Base-by-base conservation (phyloP, 1,140 invertebrate species). In the silkworm (Bombyx mori) region DNA sequence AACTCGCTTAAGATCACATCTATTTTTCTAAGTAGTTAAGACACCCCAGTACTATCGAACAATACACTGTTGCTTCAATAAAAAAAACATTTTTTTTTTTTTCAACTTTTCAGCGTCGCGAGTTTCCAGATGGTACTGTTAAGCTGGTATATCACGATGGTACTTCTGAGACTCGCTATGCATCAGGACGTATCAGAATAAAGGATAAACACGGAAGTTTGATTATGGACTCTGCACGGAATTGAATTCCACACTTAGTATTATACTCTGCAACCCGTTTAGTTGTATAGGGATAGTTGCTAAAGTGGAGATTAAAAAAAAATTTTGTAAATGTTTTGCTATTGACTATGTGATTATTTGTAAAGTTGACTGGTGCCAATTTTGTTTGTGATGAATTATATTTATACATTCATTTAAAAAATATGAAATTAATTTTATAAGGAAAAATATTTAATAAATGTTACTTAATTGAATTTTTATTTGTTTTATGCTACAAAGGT, bases 51-150 rank as follows among this genome's bases (percentile, higher is more conserved):
- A 18, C 12, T 18, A 18, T 18, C 12, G 12, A 18, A 18, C 12
- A 18, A 18, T 18, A 18, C 12, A 18, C 12, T 18, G 12, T 18
- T 18, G 12, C 12, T 18, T 18, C 12, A 18, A 18, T 18, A 18
- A 18, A 18, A 18, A 18, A 18, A 18, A 35, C 8, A 7, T 49
- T 18, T 18, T 12, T 42, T 35, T 52, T 52, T 18, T 18, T 18
- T 18, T 18, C 12, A 18, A 42, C 6, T 12, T 77, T 73, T 68
- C 64, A 96, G 93, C 91, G 93, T 79, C 88, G 96, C 45, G 95
- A 97, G 84, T 99, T 95, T 88, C 95, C 96, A 3, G 95, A 99
- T 90, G 97, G 97, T 8, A 97, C 96, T 2, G 91, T 96, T 0
- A 98, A 98, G 86, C 90, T 94, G 45, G 87, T 98, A 8, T 97